Evolutionary conservation across 2,113 vertebrate genomes (phyloP).

Genomic region (Pelmatolapia mariae): DNA sequence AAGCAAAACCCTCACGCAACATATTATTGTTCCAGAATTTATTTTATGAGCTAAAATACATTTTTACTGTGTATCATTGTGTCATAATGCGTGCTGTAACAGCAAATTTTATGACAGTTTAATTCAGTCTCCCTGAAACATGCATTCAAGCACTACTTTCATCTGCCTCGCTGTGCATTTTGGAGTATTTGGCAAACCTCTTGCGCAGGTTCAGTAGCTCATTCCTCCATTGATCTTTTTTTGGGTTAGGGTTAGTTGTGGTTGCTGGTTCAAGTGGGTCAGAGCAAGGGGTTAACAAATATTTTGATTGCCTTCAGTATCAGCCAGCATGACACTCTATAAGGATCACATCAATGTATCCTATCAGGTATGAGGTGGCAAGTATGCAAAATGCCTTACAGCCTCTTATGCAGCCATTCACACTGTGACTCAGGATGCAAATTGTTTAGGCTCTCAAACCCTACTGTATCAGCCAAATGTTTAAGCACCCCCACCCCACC

Average conservation of each 20-base stretch:
- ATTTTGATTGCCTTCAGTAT: conserved; percentile 27
- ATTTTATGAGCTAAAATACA: neutral
- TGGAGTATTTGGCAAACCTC: conserved; percentile 21
- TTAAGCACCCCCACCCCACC: neutral
- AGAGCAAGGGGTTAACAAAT: conserved; percentile 10
- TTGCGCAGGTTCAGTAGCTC: neutral
- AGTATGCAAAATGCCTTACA: conserved; percentile 31
- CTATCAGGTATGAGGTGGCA: conserved; percentile 10
- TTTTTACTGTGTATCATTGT: neutral
- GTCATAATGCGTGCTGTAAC: neutral
- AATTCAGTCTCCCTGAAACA: neutral
- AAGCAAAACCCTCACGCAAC: neutral
- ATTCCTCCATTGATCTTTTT: conserved; percentile 42
- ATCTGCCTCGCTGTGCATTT: neutral
- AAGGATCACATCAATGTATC: neutral
- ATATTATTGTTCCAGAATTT: neutral
- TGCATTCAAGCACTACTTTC: neutral
- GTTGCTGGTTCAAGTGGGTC: conserved; percentile 6
- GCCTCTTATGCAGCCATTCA: conserved; percentile 9
- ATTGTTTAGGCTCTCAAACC: conserved; percentile 15
- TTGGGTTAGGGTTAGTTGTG: neutral
- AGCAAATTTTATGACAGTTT: neutral
- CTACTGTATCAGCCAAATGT: conserved; percentile 6
- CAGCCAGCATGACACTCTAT: neutral
- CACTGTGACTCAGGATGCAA: conserved; percentile 22